A percentile compares a stretch with the other conserved stretches of the same genome.
phyloP scores from a whole-genome alignment of 92 coral and sea anemone genomes.

The Umimayanthus kanabou region DNA sequence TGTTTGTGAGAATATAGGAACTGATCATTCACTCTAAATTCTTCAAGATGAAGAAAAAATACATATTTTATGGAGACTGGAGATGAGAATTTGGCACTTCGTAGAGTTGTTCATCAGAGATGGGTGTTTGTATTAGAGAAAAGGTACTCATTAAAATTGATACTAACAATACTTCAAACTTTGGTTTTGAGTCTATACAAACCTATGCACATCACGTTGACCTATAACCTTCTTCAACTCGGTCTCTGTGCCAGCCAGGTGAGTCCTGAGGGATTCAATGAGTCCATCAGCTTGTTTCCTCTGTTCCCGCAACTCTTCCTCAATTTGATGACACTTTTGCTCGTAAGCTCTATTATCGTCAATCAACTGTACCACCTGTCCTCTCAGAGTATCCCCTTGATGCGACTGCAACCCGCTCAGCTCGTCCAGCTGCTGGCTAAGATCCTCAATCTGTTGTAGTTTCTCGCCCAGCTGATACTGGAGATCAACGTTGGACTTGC shows the following conservation, averaged over 20 bases:
- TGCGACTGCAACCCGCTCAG: not conserved
- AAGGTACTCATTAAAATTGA: too few species aligned
- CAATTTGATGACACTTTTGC: not conserved
- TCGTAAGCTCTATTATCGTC: conserved; percentile 32
- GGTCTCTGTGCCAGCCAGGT: conserved; percentile 28
- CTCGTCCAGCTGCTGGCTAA: conserved; percentile 5
- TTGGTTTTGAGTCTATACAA: not conserved
- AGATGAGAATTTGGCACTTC: too few species aligned
- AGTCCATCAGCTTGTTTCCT: conserved; percentile 29
- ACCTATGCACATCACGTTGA: conserved; percentile 30
- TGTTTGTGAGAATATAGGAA: too few species aligned
- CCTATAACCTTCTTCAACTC: conserved; percentile 16
- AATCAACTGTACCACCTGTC: conserved; percentile 38
- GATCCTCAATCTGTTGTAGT: conserved; percentile 15
- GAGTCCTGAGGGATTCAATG: conserved; percentile 33
- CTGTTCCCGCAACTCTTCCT: conserved; percentile 18
- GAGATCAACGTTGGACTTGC: conserved; percentile 1
- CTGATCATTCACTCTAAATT: too few species aligned
- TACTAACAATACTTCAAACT: too few species aligned
- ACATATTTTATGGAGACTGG: too few species aligned
- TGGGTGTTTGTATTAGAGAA: too few species aligned
- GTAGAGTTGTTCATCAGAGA: too few species aligned
- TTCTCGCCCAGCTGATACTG: conserved; percentile 20
- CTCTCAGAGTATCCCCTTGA: conserved; percentile 26
- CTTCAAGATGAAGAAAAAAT: too few species aligned